Conservation (phyloP, 1,140 invertebrate species). For the Carcinoscorpius rotundicauda region DNA sequence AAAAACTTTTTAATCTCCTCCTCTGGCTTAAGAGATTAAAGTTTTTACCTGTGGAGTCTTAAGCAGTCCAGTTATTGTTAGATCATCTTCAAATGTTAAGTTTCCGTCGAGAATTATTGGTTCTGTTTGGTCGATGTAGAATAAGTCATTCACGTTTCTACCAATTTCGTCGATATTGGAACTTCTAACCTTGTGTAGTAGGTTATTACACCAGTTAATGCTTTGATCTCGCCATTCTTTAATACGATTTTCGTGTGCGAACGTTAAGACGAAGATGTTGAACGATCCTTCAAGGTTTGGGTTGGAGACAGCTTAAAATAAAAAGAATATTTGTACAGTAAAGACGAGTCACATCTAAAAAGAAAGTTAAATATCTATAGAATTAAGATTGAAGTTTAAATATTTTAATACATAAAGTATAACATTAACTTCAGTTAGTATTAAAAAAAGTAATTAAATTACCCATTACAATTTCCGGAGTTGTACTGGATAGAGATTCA, state of each 20-base stretch:
- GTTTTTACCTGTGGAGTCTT: constrained; percentile 9
- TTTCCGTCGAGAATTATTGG: constrained; percentile 13
- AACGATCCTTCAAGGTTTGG: background rate
- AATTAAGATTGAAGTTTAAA: background rate
- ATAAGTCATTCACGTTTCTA: constrained; percentile 4
- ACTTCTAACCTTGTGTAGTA: background rate
- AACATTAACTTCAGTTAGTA: no score
- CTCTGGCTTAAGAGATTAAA: background rate
- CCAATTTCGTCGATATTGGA: background rate
- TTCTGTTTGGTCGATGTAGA: constrained; percentile 10
- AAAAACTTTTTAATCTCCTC: no score
- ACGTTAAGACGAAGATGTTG: constrained; percentile 11
- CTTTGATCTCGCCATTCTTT: constrained; percentile 10
- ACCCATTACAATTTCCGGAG: no score
- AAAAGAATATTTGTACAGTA: background rate
- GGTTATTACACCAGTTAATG: constrained; percentile 13
- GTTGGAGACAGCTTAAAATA: constrained; percentile 13
- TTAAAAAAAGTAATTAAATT: no score
- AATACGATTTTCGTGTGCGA: constrained; percentile 12
- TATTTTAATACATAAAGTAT: background rate
- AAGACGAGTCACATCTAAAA: no score
- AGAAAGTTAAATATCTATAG: no score
- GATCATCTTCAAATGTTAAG: constrained; percentile 8
- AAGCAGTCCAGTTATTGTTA: constrained; percentile 1
- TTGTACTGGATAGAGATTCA: background rate